Percentiles rank a stretch among this genome's conserved stretches.
Conservation (phyloP, 2,797 vertebrate genomes). For the Cryptoprocta ferox region DNA sequence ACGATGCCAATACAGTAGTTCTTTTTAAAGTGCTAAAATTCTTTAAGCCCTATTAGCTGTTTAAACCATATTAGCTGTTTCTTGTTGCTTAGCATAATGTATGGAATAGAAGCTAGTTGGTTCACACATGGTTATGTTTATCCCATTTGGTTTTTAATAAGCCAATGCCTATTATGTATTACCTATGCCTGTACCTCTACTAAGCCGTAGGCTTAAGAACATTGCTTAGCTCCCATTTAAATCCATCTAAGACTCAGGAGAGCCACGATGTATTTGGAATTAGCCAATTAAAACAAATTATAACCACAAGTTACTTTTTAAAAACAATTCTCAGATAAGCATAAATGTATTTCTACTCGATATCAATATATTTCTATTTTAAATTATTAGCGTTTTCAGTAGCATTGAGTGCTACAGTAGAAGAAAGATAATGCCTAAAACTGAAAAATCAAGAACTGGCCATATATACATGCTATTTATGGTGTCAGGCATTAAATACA, state of each 20-base stretch:
- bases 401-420: background rate
- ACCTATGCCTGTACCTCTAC: background rate
- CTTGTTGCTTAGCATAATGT: background rate
- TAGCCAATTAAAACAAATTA: constrained; percentile 28
- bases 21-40: constrained; percentile 2
- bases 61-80: constrained; percentile 26
- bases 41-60: background rate
- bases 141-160: constrained; percentile 39
- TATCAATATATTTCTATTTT: constrained; percentile 31
- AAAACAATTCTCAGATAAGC: constrained; percentile 23
- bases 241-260: background rate
- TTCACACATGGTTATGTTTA: background rate
- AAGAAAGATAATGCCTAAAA: background rate
- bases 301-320: constrained; percentile 13
- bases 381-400: constrained; percentile 7
- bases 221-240: constrained; percentile 46
- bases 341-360: background rate
- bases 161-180: background rate
- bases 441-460: constrained; percentile 21
- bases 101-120: constrained; percentile 21
- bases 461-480: background rate
- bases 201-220: background rate
- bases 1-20: background rate
- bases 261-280: constrained; percentile 32
- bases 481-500: background rate